These are phyloP conservation scores for Pyrocoelia pectoralis DNA, from an alignment of 2,888 invertebrate species.

Conservation along the genomic window DNA sequence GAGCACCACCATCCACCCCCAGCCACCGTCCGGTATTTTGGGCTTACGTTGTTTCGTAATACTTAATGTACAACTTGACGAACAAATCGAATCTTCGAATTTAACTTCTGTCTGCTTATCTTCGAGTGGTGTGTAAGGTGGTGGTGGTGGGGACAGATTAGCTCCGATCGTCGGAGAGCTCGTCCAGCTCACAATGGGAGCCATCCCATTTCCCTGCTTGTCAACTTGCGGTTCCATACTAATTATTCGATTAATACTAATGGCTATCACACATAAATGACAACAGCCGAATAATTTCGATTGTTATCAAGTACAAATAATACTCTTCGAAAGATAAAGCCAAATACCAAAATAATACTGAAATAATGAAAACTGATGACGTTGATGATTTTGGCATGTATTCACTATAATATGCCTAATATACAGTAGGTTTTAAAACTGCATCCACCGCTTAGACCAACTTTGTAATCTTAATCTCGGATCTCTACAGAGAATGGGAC, in stretches of 20 bases:
- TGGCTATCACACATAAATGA: slow-evolving; percentile 28
- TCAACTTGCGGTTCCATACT: slow-evolving; percentile 35
- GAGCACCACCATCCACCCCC: slow-evolving; percentile 90
- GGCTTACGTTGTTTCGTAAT: slow-evolving; percentile 56
- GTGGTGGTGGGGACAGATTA: background rate
- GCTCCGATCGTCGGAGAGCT: slow-evolving; percentile 33
- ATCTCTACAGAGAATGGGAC: slow-evolving; percentile 64
- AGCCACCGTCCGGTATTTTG: slow-evolving; percentile 81
- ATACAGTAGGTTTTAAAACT: slow-evolving; percentile 35
- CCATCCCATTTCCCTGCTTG: slow-evolving; percentile 28
- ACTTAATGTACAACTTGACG: slow-evolving; percentile 31
- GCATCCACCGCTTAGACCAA: slow-evolving; percentile 55
- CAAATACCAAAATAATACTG: slow-evolving; percentile 26
- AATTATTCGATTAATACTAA: slow-evolving; percentile 19
- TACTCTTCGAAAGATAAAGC: background rate
- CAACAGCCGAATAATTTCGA: background rate
- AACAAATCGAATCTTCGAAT: slow-evolving; percentile 42
- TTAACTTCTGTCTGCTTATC: slow-evolving; percentile 38
- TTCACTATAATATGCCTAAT: slow-evolving; percentile 11
- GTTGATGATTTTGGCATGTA: background rate
- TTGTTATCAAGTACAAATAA: background rate
- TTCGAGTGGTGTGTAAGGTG: slow-evolving; percentile 16
- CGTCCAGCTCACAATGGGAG: slow-evolving; percentile 40
- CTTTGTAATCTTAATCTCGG: slow-evolving; percentile 68
- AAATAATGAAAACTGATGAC: background rate